These are phyloP conservation scores for Panonychus citri DNA, from an alignment of 1,140 invertebrate genomes.

Conservation along the genomic window DNA sequence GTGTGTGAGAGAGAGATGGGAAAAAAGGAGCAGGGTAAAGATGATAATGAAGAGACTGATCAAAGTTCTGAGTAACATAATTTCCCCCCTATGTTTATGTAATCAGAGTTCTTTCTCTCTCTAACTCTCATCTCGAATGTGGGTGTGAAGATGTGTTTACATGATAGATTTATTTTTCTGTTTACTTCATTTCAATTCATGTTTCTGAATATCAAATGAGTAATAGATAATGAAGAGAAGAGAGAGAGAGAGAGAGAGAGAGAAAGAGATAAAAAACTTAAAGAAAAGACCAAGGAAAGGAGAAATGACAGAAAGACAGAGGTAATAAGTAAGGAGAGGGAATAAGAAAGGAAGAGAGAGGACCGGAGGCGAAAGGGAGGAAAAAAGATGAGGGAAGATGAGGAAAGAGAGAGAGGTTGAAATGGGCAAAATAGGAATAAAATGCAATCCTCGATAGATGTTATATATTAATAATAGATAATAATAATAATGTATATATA, in stretches of 20 bases:
- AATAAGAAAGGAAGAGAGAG: background rate
- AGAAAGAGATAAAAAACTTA: background rate
- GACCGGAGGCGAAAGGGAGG: background rate
- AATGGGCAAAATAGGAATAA: background rate
- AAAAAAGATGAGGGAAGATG: background rate
- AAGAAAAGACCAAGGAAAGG: background rate
- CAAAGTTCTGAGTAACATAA: background rate
- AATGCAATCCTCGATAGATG: background rate
- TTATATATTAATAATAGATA: background rate
- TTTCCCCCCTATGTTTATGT: constrained; percentile 4
- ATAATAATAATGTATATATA: background rate
- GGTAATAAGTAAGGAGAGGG: background rate
- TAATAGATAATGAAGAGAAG: background rate
- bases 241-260: background rate
- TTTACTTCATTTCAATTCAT: too few species aligned
- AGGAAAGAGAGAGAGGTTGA: background rate
- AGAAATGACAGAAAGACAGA: background rate
- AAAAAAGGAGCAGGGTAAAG: background rate
- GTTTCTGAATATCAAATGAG: too few species aligned
- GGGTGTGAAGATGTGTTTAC: too few species aligned
- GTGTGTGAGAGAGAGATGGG: background rate
- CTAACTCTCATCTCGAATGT: background rate
- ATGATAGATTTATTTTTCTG: too few species aligned
- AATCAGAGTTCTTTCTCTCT: background rate
- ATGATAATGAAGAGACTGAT: background rate